These are phyloP conservation scores for Sitobion miscanthi DNA, from an alignment of 1,140 invertebrate species.

Conservation along the genomic window DNA sequence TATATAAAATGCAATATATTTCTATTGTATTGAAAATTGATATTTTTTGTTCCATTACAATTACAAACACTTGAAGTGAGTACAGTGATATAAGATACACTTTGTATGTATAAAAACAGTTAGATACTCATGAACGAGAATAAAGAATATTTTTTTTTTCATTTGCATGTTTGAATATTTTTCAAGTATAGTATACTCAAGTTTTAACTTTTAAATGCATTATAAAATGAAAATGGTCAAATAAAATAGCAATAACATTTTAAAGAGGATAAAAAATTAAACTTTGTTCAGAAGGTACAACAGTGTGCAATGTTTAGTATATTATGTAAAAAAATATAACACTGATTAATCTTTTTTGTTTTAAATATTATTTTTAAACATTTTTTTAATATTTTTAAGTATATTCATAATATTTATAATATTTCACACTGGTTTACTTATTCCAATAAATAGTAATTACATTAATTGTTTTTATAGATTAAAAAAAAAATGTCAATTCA, in stretches of 20 bases:
- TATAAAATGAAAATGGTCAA: constrained; percentile 3
- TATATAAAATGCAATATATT: not conserved
- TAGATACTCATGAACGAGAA: not conserved
- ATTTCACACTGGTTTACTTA: not conserved
- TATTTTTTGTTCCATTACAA: not conserved
- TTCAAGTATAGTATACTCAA: not conserved
- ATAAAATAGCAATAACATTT: constrained; percentile 1
- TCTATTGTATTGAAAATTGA: not conserved
- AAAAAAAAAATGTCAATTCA: not conserved
- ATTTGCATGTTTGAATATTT: not conserved
- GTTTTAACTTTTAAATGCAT: not conserved
- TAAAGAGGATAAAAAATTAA: not conserved
- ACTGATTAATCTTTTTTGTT: not conserved
- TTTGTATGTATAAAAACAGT: not conserved
- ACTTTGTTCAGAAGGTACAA: not conserved
- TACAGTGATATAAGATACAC: not conserved
- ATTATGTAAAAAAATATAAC: not conserved
- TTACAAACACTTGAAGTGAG: not conserved
- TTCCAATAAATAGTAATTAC: not conserved
- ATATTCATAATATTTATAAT: not conserved
- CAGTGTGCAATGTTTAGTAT: not conserved
- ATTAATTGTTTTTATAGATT: not conserved
- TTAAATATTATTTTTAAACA: not conserved
- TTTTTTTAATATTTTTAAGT: not conserved
- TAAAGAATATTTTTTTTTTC: not conserved